These are phyloP conservation scores for Centrocercus urophasianus DNA, from an alignment of 2,113 vertebrate genomes.

Conservation along the genomic window DNA sequence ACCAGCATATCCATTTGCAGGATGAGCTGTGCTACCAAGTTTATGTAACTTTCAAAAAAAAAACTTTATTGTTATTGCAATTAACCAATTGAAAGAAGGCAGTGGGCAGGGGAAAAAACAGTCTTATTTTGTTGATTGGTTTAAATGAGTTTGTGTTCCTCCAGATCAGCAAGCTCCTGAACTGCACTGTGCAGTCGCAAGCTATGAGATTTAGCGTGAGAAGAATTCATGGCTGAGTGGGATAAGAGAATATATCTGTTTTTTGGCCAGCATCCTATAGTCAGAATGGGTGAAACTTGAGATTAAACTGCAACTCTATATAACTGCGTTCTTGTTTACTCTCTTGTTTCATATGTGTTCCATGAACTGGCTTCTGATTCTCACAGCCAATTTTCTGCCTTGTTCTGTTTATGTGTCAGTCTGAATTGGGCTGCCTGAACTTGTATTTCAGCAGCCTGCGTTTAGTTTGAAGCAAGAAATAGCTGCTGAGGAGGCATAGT, in stretches of 20 bases:
- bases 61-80: neutral
- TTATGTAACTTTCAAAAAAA: neutral
- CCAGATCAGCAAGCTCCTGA: neutral
- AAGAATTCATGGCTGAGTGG: neutral
- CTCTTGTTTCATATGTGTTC: neutral
- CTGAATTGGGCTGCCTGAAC: neutral
- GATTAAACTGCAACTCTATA: neutral
- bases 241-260: accelerated
- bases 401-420: neutral
- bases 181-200: neutral
- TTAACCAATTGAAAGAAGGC: neutral
- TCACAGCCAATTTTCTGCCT: neutral
- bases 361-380: neutral
- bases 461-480: neutral
- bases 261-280: neutral
- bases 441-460: neutral
- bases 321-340: neutral
- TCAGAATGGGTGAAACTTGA: neutral
- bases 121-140: neutral
- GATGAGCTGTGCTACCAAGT: neutral
- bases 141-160: neutral
- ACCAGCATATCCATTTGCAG: neutral
- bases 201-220: neutral
- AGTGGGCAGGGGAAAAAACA: neutral
- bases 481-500: neutral